Evolutionary conservation across 2,113 vertebrate species (phyloP), one percentile per base, ranked within the genome.

Genomic region (Zapus hudsonius): DNA sequence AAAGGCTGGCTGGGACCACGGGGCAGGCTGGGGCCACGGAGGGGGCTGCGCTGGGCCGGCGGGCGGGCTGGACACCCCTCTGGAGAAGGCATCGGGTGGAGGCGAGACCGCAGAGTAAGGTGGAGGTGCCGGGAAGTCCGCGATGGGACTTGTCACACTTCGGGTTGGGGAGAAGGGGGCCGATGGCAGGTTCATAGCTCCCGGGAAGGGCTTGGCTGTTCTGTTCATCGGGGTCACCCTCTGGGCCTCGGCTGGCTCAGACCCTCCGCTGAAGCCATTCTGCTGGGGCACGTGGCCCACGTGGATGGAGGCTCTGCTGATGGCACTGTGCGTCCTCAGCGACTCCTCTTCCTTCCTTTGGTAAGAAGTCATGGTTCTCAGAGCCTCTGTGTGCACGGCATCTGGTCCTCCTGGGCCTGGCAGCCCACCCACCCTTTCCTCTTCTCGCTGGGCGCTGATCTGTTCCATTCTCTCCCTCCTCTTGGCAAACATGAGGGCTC

Each of bases 401-500:
- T 98, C 97, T 55, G 91, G 96, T 13, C 87, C 66, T 95, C 99
- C n/a, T n/a, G n/a, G 98, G 83, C 98, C 96, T 6, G 98, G 98
- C 36, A 97, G 91, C 2, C 97, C 98, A 12, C 98, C 97, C 72
- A 96, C 95, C 94, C 98, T 98, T 69, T 98, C 97, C 94, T 99
- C 99, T 73, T 99, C 99, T 15, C 99, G 98, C 75, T 99, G 99
- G 0, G 99, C 99, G 4, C 99, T 89, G 83, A 99, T 99, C 97
- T 99, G 99, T 96, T 99, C 99, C 98, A 99, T 99, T 44, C 99
- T 98, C 93, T 98, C 99, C 95, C 99, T 98, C 59, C 99, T 98
- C 97, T 98, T 98, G 90, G 99, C 99, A 97, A 99, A 99, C 99
- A 99, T 99, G 83, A 99, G 92, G 57, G 98, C 99, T 31, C 99